Percentiles rank a stretch among this genome's conserved stretches.
Conservation (phyloP, 2,888 invertebrate genomes). For the Plebejus argus region DNA sequence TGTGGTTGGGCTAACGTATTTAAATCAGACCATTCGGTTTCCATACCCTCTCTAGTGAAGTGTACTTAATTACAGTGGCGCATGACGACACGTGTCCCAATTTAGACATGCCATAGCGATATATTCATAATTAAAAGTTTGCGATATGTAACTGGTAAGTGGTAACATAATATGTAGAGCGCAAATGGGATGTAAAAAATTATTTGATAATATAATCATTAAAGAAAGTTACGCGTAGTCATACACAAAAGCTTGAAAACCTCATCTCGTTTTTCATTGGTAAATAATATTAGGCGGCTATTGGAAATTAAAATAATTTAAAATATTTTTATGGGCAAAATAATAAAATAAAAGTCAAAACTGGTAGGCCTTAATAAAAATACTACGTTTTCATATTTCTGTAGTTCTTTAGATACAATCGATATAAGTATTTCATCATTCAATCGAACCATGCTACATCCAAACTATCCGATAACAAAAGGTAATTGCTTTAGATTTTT, state of each 20-base stretch:
- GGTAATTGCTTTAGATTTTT: background rate
- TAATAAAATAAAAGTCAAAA: no score
- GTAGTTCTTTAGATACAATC: background rate
- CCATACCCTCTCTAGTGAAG: slow-evolving; percentile 46
- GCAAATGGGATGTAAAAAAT: background rate
- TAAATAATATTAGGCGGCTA: no score
- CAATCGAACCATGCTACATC: background rate
- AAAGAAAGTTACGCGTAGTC: no score
- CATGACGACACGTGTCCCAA: slow-evolving; percentile 58
- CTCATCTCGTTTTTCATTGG: no score
- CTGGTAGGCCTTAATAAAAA: no score
- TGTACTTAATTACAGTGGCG: slow-evolving; percentile 59
- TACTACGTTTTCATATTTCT: no score
- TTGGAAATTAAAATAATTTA: no score
- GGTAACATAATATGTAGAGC: background rate
- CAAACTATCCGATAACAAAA: background rate
- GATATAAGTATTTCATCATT: background rate
- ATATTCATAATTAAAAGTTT: slow-evolving; percentile 10
- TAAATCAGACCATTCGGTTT: slow-evolving; percentile 25
- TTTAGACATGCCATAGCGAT: slow-evolving; percentile 50
- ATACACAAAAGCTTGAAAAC: no score
- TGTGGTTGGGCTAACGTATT: slow-evolving; percentile 8
- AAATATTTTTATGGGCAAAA: no score
- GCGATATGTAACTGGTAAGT: background rate
- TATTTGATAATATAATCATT: no score